Base-by-base conservation (phyloP, 2,888 invertebrate genomes). In the Microdon myrmicae region DNA sequence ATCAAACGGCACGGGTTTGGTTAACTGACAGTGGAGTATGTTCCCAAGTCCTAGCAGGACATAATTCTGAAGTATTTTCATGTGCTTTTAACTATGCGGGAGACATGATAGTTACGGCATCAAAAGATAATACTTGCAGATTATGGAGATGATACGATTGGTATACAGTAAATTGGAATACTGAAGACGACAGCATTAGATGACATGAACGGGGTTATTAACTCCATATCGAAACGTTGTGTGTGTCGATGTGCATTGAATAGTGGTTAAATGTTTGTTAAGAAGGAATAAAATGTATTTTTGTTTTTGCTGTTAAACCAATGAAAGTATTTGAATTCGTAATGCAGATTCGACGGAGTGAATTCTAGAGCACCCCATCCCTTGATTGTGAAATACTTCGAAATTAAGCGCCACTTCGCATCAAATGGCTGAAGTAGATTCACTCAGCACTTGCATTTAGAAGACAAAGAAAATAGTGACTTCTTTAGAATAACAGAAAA, bases 21-120 rank as follows among this genome's bases (percentile, higher is more conserved):
- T 49, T 74, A 7, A 78, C 85, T 0, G 82, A 82, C 28, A 84
- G 84, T 4, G 88, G 90, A 0, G 84, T 83, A 61, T 90, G 89
- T 69, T 82, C 85, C 17, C 91, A 92, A 81, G 84, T 88, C 7
- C 81, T 92, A 3, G 84, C 86, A 6, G 91, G 90, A 0, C 92
- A 92, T 71, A 84, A 85, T 10, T 88, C 88, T 4, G 91, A 92
- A 75, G 89, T 92, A 29, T 91, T 92, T 79, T 89, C 89, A n/a
- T 90, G 90, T 71, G 87, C 88, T 1, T 92, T 87, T 76, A 91
- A 89, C 22, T 91, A 92, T 76, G 83, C 86, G 0, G 92, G 90
- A 0, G 89, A 90, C 72, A 86, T 87, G 3, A 85, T 92, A 69
- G 81, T 92, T 68, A 92, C 92, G 10, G 91, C 90, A 0, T 89